Evolutionary conservation across 2,888 invertebrate species (phyloP), one percentile per base, ranked within the genome.

Genomic region (Hypsopygia costalis): DNA sequence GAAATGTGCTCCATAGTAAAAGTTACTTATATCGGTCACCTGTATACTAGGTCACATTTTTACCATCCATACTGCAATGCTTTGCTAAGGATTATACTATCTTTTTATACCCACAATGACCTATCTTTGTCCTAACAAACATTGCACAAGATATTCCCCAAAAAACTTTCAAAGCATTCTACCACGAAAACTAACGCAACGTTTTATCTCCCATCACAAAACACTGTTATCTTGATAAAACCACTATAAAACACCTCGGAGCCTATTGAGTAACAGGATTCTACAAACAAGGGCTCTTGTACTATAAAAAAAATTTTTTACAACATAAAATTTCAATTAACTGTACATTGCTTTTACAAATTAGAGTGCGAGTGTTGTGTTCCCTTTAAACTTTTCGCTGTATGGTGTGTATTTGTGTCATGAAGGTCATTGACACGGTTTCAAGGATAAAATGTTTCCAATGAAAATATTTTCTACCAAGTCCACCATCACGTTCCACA

Each of bases 171-270:
- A 12, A 31, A 31, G 12, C 11, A 31, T 7, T 31, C 31, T 4
- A 3, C 16, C 16, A 16, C 16, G 16, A 11, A 10, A 20, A 8
- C 10, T 11, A 20, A 22, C 25, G 11, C 32, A 32, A 21, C 16
- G 1, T 9, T 25, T 56, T 60, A 60, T 62, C 61, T 55, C 22
- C 0, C 30, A 51, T 44, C 38, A 44, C 16, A 16, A 16, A 11
- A 9, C 40, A 35, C 28, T 29, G 12, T 63, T 65, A 67, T 66
- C 66, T 59, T 51, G 62, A 63, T 59, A 43, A 47, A 55, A 53
- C 46, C 44, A 49, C 52, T 50, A 47, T 63, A 62, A 62, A 64
- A 54, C 35, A 40, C 47, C 47, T 45, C 47, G 30, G 36, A 16
- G 16, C 4, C 4, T 16, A 16, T 16, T 16, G 48, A 48, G 37